phyloP scores from a whole-genome alignment of 2,797 vertebrate genomes.

The Cossypha dichroa region DNA sequence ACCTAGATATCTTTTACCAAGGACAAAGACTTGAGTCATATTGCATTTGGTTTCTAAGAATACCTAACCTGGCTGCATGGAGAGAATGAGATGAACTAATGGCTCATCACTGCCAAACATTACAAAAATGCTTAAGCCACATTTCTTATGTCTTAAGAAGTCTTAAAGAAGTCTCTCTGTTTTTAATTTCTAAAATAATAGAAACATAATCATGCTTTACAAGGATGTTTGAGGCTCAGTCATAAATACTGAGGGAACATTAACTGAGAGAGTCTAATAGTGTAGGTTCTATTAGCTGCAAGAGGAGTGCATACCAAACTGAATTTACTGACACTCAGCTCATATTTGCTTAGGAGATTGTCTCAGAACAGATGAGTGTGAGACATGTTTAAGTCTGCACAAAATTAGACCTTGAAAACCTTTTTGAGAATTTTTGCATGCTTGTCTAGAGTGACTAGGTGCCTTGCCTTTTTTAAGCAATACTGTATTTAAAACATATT shows the following conservation, averaged over 20 bases:
- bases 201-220: neutral
- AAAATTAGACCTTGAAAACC: slow-evolving; percentile 9
- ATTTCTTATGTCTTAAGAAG: neutral
- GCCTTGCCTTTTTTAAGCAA: neutral
- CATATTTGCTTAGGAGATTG: slow-evolving; percentile 1
- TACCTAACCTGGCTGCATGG: neutral
- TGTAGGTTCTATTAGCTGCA: neutral
- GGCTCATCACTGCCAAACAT: neutral
- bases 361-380: neutral
- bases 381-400: neutral
- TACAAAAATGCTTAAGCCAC: neutral
- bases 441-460: neutral
- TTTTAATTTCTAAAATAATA: neutral
- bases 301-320: neutral
- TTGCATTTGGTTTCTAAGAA: neutral
- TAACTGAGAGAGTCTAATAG: neutral
- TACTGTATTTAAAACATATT: neutral
- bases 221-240: neutral
- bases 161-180: neutral
- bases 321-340: neutral
- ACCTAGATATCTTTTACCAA: neutral
- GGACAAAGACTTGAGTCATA: neutral
- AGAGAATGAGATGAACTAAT: neutral
- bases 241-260: neutral
- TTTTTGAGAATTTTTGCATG: neutral